phyloP scores from a whole-genome alignment of 2,797 vertebrate genomes.

The Cheirogaleus major region DNA sequence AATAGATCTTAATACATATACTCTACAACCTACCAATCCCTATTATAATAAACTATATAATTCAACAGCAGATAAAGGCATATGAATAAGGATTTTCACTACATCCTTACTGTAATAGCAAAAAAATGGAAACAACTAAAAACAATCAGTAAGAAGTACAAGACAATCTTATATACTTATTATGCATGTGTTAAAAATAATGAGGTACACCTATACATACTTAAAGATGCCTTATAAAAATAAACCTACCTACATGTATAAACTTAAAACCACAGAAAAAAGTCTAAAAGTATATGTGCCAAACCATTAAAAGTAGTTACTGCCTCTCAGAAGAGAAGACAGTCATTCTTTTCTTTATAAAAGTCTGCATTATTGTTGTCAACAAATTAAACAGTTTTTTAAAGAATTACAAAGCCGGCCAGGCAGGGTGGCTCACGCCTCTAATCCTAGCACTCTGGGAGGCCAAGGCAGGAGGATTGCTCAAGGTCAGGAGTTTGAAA shows the following conservation, averaged over 20 bases:
- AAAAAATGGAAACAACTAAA: not conserved
- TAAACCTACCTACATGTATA: not conserved
- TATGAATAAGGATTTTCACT: not conserved
- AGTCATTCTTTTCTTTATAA: not conserved
- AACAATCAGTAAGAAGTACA: not conserved
- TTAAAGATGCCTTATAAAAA: slow-evolving; percentile 19
- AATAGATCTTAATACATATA: not conserved
- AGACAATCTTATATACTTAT: not conserved
- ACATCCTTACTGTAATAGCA: not conserved
- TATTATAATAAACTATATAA: not conserved
- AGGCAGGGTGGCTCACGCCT: too few relatives aligned
- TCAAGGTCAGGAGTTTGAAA: too few relatives aligned
- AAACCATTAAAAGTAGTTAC: slow-evolving; percentile 19
- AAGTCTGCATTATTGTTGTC: not conserved
- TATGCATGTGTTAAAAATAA: not conserved
- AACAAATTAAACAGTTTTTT: not conserved
- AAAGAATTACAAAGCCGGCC: not conserved
- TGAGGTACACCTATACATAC: not conserved
- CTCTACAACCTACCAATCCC: not conserved
- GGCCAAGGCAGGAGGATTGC: too few relatives aligned
- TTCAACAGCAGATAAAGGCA: not conserved
- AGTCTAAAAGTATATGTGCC: not conserved
- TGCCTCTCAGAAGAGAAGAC: not conserved
- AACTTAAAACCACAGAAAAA: slow-evolving; percentile 35
- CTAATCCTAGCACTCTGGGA: too few relatives aligned